Evolutionary conservation across 2,888 invertebrate genomes (phyloP).

Genomic region (Melikaiella ostensackeni): DNA sequence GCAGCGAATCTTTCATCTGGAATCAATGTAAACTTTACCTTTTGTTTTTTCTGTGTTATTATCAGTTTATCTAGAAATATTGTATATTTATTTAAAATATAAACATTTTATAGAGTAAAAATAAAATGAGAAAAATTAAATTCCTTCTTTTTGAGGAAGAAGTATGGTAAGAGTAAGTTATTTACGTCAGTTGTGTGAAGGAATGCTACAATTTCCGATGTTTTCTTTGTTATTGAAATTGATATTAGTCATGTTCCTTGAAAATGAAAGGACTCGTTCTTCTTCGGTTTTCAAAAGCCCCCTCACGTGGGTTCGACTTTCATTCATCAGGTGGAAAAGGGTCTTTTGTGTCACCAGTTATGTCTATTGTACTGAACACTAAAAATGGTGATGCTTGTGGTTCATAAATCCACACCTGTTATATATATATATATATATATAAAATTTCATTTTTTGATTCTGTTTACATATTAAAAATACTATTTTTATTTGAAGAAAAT

Average conservation of each 20-base stretch:
- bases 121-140: not conserved
- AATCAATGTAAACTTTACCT: no score
- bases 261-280: slow-evolving; percentile 33
- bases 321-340: slow-evolving; percentile 36
- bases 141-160: not conserved
- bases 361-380: slow-evolving; percentile 22
- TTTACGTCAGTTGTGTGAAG: slow-evolving; percentile 9
- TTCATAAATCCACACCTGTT: not conserved
- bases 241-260: slow-evolving; percentile 32
- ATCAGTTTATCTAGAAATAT: not conserved
- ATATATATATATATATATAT: not conserved
- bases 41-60: no score
- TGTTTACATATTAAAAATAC: not conserved
- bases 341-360: slow-evolving; percentile 28
- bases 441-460: no score
- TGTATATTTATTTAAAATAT: not conserved
- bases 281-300: slow-evolving; percentile 16
- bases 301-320: slow-evolving; percentile 28
- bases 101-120: not conserved
- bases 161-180: slow-evolving; percentile 11
- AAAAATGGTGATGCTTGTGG: slow-evolving; percentile 8
- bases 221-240: slow-evolving; percentile 37
- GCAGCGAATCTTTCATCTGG: no score
- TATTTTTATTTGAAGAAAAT: not conserved
- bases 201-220: slow-evolving; percentile 19